phyloP scores from a whole-genome alignment of 2,113 vertebrate genomes.

The Asarcornis scutulata region DNA sequence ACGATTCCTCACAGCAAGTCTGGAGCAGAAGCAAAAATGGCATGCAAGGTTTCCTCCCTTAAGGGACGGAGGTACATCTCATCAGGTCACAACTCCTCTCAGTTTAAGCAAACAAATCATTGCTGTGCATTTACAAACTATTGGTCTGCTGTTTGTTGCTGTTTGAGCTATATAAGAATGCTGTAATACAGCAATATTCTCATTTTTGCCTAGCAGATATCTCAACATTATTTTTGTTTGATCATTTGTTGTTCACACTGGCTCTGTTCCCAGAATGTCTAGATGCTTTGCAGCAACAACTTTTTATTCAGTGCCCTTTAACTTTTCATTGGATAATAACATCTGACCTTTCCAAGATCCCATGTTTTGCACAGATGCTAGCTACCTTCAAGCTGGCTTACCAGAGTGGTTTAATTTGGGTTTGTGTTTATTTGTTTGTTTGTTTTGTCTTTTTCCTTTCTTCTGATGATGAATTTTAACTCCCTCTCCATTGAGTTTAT shows the following conservation, averaged over 20 bases:
- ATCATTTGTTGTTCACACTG: conserved; percentile 17
- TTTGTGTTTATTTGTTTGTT: background rate
- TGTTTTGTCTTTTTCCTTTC: background rate
- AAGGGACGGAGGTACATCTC: background rate
- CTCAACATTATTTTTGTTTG: conserved; percentile 5
- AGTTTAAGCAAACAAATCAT: background rate
- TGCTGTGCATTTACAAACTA: background rate
- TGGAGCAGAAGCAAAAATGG: background rate
- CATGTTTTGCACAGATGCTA: background rate
- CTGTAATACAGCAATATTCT: background rate
- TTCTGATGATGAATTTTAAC: background rate
- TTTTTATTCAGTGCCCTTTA: conserved; percentile 21
- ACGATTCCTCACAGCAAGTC: background rate
- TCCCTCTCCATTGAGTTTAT: background rate
- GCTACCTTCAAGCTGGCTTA: background rate
- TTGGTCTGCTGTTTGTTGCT: background rate
- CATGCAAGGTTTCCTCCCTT: background rate
- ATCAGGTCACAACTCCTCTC: background rate
- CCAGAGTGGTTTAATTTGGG: background rate
- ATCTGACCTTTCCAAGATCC: conserved; percentile 23
- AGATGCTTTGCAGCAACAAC: conserved; percentile 6
- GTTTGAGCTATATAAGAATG: background rate
- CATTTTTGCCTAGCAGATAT: conserved; percentile 8
- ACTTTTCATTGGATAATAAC: conserved; percentile 16
- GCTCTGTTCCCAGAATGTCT: background rate